Evolutionary conservation across 2,888 invertebrate species (phyloP).

Genomic region (Leptinotarsa tumamoca): DNA sequence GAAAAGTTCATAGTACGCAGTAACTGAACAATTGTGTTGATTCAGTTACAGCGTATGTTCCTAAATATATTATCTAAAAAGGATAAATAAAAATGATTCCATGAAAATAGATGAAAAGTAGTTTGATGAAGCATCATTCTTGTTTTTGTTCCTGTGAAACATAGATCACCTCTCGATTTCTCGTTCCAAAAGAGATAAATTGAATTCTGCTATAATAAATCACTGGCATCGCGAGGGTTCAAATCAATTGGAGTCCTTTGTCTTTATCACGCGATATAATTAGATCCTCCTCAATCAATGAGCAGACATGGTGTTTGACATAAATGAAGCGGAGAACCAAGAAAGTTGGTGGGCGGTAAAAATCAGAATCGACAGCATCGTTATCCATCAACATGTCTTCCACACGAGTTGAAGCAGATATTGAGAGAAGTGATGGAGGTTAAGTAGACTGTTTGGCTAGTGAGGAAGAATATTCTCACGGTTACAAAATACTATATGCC

Average conservation of each 20-base stretch:
- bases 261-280: slow-evolving; percentile 17
- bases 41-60: no score
- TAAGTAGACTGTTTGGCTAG: no score
- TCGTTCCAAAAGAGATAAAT: neutral
- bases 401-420: neutral
- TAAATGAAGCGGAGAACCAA: neutral
- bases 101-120: no score
- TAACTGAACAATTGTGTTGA: no score
- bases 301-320: slow-evolving; percentile 10
- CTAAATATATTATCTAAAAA: no score
- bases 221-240: neutral
- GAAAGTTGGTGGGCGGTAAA: neutral
- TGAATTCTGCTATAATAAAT: neutral
- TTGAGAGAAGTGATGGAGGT: neutral
- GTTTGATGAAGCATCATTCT: neutral
- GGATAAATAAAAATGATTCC: no score
- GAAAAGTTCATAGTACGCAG: no score
- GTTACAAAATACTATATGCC: no score
- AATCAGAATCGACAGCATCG: neutral
- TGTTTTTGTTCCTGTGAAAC: neutral
- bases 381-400: neutral
- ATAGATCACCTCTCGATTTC: neutral
- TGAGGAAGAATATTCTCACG: no score
- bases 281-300: slow-evolving; percentile 6
- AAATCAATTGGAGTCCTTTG: slow-evolving; percentile 3